A percentile compares a stretch with the other conserved stretches of the same genome.
Conservation (phyloP, 2,888 invertebrate species). For the Chrysina gloriosa region DNA sequence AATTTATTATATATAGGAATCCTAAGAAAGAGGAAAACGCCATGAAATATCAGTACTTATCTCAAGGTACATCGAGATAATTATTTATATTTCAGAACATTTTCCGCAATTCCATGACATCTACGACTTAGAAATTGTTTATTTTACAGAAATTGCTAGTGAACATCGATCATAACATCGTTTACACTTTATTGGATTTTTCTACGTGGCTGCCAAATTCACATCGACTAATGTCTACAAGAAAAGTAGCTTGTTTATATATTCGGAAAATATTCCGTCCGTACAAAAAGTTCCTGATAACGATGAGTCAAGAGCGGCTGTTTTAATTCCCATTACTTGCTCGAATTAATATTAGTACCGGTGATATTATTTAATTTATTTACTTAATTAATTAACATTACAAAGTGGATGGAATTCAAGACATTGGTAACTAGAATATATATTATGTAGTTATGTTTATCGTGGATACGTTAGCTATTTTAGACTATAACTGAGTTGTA, state of each 20-base stretch:
- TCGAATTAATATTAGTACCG: constrained; percentile 2
- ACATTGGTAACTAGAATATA: constrained; percentile 35
- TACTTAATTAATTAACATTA: constrained; percentile 2
- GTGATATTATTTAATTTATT: constrained; percentile 17
- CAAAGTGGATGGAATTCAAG: constrained; percentile 35
- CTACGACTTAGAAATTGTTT: constrained; percentile 12
- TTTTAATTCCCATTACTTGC: background rate
- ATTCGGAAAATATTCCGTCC: background rate
- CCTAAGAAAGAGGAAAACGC: background rate
- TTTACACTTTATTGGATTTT: constrained; percentile 4
- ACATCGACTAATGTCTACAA: constrained; percentile 12
- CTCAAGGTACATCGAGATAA: too few relatives aligned
- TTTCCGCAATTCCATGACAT: background rate
- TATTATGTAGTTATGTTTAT: background rate
- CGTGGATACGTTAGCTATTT: constrained; percentile 12
- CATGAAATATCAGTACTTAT: too few relatives aligned
- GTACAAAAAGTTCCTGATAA: too few relatives aligned
- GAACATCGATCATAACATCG: constrained; percentile 27
- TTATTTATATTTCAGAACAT: background rate
- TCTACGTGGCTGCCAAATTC: constrained; percentile 10
- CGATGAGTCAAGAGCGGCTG: too few relatives aligned
- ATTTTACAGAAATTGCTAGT: background rate
- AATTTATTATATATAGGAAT: constrained; percentile 20
- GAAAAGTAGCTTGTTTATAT: background rate
- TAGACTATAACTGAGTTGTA: constrained; percentile 13